phyloP scores from a whole-genome alignment of 2,888 invertebrate species.

The Tenthredo mesomela region DNA sequence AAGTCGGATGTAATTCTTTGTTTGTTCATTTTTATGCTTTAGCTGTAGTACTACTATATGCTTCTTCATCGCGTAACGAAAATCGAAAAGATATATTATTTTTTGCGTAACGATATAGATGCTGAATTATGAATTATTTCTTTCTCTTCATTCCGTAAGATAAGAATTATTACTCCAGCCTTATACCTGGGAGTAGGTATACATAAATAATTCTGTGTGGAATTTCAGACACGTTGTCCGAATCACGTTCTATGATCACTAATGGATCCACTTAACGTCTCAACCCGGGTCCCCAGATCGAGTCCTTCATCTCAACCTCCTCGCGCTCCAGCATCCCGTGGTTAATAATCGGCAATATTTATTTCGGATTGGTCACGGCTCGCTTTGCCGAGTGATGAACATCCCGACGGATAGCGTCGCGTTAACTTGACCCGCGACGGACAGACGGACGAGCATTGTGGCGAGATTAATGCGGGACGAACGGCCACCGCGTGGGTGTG shows the following conservation, averaged over 20 bases:
- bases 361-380: slow-evolving; percentile 77
- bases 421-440: slow-evolving; percentile 48
- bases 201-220: background rate
- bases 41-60: too few relatives aligned
- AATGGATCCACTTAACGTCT: slow-evolving; percentile 78
- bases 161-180: background rate
- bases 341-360: slow-evolving; percentile 77
- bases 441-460: slow-evolving; percentile 62
- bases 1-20: slow-evolving; percentile 20
- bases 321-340: slow-evolving; percentile 57
- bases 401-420: slow-evolving; percentile 54
- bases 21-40: background rate
- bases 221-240: slow-evolving; percentile 21
- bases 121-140: too few relatives aligned
- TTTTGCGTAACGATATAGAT: background rate
- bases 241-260: slow-evolving; percentile 67
- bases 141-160: background rate
- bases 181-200: background rate
- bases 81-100: background rate
- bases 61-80: background rate
- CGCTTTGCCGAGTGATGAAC: slow-evolving; percentile 64
- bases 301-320: slow-evolving; percentile 61
- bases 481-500: slow-evolving; percentile 58
- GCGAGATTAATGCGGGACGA: slow-evolving; percentile 67
- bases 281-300: slow-evolving; percentile 65